Evolutionary conservation across 2,113 vertebrate genomes (phyloP).

Genomic region (Camelus bactrianus): DNA sequence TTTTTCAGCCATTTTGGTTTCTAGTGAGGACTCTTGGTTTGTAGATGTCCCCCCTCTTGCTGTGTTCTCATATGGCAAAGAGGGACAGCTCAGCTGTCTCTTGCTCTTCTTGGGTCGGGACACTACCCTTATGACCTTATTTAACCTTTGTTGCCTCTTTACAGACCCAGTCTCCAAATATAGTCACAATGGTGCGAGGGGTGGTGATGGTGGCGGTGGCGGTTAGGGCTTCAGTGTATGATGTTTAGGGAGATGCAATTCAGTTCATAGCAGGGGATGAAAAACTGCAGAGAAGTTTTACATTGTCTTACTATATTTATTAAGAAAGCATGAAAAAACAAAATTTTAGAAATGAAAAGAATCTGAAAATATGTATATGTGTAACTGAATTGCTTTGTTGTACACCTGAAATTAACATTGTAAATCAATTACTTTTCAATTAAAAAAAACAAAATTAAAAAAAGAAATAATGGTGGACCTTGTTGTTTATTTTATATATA

Average conservation of each 20-base stretch:
- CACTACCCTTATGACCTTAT: background rate
- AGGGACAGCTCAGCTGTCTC: background rate
- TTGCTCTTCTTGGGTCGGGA: background rate
- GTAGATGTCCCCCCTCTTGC: background rate
- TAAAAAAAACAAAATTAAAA: no score
- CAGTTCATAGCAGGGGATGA: background rate
- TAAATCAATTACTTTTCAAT: no score
- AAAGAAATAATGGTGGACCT: no score
- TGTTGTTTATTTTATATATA: no score
- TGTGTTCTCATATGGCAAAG: background rate
- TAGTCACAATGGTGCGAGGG: background rate
- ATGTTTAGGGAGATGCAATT: background rate
- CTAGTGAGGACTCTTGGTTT: background rate
- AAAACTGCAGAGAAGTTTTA: background rate
- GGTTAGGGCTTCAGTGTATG: background rate
- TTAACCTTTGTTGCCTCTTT: background rate
- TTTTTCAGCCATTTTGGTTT: background rate
- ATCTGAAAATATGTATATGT: no score
- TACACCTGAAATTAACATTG: no score
- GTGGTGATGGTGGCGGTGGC: no score
- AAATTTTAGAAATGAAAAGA: no score
- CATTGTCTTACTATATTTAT: background rate
- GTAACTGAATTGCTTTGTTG: no score
- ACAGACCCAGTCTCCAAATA: background rate
- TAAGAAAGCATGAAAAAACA: background rate